phyloP scores from a whole-genome alignment of 2,113 vertebrate species.

The Verasper variegatus region DNA sequence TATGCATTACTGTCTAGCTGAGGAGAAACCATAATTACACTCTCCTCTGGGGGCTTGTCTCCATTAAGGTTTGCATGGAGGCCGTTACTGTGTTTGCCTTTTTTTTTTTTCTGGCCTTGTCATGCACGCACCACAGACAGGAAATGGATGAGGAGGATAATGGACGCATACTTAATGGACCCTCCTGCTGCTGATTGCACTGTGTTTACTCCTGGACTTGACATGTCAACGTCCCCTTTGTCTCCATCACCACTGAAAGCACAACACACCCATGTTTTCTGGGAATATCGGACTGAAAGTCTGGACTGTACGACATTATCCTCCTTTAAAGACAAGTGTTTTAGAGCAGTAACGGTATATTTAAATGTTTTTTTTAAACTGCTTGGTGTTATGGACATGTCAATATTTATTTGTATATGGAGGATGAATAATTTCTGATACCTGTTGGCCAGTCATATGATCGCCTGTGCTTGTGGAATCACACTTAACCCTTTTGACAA shows the following conservation, averaged over 20 bases:
- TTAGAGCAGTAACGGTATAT: constrained; percentile 21
- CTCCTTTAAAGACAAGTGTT: constrained; percentile 17
- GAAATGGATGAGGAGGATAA: constrained; percentile 77
- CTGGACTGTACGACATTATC: constrained; percentile 4
- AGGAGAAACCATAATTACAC: constrained; percentile 68
- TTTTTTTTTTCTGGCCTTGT: constrained; percentile 62
- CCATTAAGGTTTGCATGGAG: constrained; percentile 71
- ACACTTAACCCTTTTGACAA: constrained; percentile 2
- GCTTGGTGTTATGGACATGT: constrained; percentile 29
- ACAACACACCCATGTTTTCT: constrained; percentile 19
- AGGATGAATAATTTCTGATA: constrained; percentile 11
- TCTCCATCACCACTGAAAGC: constrained; percentile 44
- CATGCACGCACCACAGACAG: constrained; percentile 63
- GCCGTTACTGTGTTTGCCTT: constrained; percentile 62
- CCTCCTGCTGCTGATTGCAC: constrained; percentile 64
- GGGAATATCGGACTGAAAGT: constrained; percentile 24
- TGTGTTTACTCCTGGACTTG: constrained; percentile 70
- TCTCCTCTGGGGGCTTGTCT: constrained; percentile 60
- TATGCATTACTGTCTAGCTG: constrained; percentile 68
- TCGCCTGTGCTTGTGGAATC: constrained; percentile 9
- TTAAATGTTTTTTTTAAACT: constrained; percentile 19
- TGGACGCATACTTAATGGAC: constrained; percentile 74
- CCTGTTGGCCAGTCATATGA: not conserved
- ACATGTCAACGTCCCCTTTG: constrained; percentile 58
- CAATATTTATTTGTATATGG: constrained; percentile 37